Evolutionary conservation across 2,888 invertebrate species (phyloP), one percentile per base, ranked within the genome.

Genomic region (Metacarcinus magister): DNA sequence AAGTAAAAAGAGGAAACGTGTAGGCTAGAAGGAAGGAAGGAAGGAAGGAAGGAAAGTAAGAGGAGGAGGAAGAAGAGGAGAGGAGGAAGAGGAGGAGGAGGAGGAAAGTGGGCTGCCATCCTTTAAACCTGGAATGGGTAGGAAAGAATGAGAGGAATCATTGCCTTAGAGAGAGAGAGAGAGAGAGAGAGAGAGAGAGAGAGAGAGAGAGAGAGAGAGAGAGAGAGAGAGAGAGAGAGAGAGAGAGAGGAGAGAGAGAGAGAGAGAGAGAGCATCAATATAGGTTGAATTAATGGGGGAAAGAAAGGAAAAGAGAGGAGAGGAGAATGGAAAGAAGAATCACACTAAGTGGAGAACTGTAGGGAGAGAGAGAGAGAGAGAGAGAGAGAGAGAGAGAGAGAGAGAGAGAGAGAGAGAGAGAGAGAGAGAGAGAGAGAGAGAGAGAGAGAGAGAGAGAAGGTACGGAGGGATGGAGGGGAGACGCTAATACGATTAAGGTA

Each of bases 71-170:
- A 19, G 89, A 32, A 19, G 89, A 89, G 89, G 89, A 89, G 89
- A 89, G 89, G 89, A 89, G 89, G 89, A 89, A 13, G 89, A 89
- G 89, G 89, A 89, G 89, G 89, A 89, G 89, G 89, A 89, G 89
- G 89, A 89, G 39, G 89, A 89, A 39, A 89, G 89, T 7, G 8
- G 89, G 89, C 32, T 32, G 89, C 67, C 23, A n/a, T 67, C n/a
- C 67, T 67, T 67, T n/a, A 67, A 67, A n/a, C 67, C 23, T 67
- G 67, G n/a, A 67, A 67, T 67, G 67, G 67, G 67, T 23, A 19
- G 67, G n/a, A 67, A 67, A 67, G 67, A 67, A 67, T 67, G n/a
- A n/a, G n/a, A 67, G 67, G 67, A 67, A 67, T 67, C n/a, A 67
- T 67, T 67, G 67, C n/a, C n/a, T 5, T 0, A n/a, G 67, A 67